These are phyloP conservation scores for Chrysopa pallens DNA, from an alignment of 1,140 invertebrate genomes.

Conservation along the genomic window DNA sequence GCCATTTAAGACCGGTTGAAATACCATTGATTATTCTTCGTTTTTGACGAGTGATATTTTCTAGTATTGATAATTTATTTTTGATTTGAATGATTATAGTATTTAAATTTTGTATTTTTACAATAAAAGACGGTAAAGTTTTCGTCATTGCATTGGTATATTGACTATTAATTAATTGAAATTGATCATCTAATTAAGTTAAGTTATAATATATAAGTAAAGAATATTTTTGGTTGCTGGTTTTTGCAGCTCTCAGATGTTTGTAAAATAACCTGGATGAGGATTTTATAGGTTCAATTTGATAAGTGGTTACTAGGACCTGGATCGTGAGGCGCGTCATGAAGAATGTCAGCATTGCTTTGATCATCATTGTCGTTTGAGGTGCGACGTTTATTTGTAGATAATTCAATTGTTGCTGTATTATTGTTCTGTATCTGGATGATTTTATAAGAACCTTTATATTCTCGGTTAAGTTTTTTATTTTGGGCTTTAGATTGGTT, in stretches of 20 bases:
- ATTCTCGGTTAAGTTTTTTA: slow-evolving; percentile 6
- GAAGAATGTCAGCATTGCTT: no score
- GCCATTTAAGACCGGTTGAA: slow-evolving; percentile 10
- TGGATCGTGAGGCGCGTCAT: no score
- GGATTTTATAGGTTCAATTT: not conserved
- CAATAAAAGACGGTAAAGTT: not conserved
- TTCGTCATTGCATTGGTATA: not conserved
- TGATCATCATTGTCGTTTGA: not conserved
- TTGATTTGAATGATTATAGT: slow-evolving; percentile 3
- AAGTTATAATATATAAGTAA: slow-evolving; percentile 7
- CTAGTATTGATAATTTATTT: not conserved
- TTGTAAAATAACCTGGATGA: slow-evolving; percentile 5
- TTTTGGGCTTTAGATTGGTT: not conserved
- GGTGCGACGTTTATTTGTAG: slow-evolving; percentile 4
- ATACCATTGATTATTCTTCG: slow-evolving; percentile 11
- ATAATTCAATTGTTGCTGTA: slow-evolving; percentile 5
- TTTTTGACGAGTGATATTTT: slow-evolving; percentile 4
- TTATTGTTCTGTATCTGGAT: slow-evolving; percentile 5
- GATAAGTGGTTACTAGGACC: not conserved
- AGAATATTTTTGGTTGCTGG: slow-evolving; percentile 5
- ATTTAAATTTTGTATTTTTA: slow-evolving; percentile 3
- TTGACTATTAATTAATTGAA: not conserved
- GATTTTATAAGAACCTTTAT: slow-evolving; percentile 8
- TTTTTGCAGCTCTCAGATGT: slow-evolving; percentile 5
- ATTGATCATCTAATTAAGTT: slow-evolving; percentile 1